Evolutionary conservation across 2,888 invertebrate species (phyloP), one percentile per base, ranked within the genome.

Genomic region (Drosophila diplacantha): DNA sequence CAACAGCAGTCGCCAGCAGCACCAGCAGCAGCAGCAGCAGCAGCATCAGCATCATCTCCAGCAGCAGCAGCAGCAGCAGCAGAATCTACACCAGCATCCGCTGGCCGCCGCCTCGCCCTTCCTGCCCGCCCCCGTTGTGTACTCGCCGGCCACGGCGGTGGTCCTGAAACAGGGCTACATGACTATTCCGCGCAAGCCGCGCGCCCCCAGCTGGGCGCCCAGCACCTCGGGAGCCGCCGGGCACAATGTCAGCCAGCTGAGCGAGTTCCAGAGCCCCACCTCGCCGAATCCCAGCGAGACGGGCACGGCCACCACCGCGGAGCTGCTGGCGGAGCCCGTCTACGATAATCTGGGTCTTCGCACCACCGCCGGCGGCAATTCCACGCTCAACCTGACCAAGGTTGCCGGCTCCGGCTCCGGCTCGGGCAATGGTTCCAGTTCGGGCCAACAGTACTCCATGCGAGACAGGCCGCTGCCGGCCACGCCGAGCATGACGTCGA

Each of bases 281-380:
- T 87, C 88, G 35, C 85, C 87, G 16, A 86, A 83, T 73, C 86
- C 86, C 54, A 87, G 87, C 58, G 86, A 87, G 69, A 84, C 87
- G 89, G 91, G 71, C 78, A 87, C 86, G 2, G 85, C 86, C 4
- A 78, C 80, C 6, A 85, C 85, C 86, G 91, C 91, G 74, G 86
- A 87, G 37, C 89, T 91, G 29, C 90, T 91, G 58, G 94, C 94
- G 79, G 95, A 95, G 82, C 96, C 96, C 0, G 91, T 96, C 24
- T 96, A 96, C 85, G 96, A 96, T 85, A 96, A 96, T 85, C 89
- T 96, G 46, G 96, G 96, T 0, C 88, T 93, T 18, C 91, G 96
- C 52, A 95, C 95, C 18, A 95, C 96, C 18, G 95, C 94, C 18
- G 93, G 95, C 70, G 96, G 96, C n/a, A 94, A 94, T 85, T 95